Base-by-base conservation (phyloP, 1,140 invertebrate species). In the Drosophila murphyi region DNA sequence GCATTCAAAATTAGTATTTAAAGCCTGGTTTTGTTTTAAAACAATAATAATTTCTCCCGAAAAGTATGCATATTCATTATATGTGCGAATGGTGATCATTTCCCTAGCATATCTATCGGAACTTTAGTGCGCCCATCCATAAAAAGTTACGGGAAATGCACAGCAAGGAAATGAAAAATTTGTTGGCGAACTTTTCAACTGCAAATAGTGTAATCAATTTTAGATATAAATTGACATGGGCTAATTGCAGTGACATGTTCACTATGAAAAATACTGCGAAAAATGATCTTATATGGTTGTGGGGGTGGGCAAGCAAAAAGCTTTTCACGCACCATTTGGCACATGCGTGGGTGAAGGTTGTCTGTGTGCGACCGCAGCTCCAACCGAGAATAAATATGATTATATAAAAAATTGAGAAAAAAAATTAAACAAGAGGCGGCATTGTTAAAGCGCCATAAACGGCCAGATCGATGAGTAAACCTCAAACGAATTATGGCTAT, bases 271-370 rank as follows among this genome's bases (percentile, higher is more conserved):
- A 60, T 29, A 20, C 20, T 47, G 37, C 10, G 4, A 48, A 62
- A 61, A 57, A 54, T 37, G 43, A 63, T 37, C 37, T 34, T 70
- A 64, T 65, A 61, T 72, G 72, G 47, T 62, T 74, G 37, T 62
- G 34, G 12, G 41, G 41, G 67, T 50, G 62, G 20, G 20, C 20
- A 20, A 20, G 62, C 64, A 62, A 78, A 50, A 52, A 20, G 50
- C 55, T 69, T 78, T 72, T 69, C 70, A 83, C 62, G 83, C 80
- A 80, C 50, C 76, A 88, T 74, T 80, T 63, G 80, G 29, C 80
- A 57, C 65, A 72, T 78, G 83, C 83, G 83, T 88, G 80, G 85
- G 85, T 88, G 83, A 88, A 88, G 83, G 83, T 68, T 80, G 69
- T 77, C 67, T 75, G 64, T 68, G 71, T 54, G 65, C 39, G 56